A percentile compares a stretch with the other conserved stretches of the same genome.
Conservation (phyloP, 2,797 vertebrate species). For the Platalea minor region DNA sequence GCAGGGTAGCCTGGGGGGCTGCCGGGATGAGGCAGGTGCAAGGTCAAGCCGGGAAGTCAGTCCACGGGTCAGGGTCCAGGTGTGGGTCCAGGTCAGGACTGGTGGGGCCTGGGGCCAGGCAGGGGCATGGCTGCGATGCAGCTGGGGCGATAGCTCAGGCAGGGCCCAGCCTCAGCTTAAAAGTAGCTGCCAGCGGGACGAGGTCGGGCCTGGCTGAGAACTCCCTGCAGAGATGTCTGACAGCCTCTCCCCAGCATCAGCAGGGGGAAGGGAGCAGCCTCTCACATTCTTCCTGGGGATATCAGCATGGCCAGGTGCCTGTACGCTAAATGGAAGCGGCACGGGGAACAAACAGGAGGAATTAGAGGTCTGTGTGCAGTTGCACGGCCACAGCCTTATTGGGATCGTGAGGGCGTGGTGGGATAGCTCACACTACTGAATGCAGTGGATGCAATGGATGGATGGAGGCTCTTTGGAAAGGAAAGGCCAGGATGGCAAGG, state of each 20-base stretch:
- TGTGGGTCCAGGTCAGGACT: not conserved
- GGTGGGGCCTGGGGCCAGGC: not conserved
- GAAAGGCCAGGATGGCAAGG: not conserved
- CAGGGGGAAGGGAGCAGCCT: not conserved
- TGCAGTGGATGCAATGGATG: not conserved
- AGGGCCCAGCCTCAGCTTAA: not conserved
- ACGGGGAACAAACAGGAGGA: not conserved
- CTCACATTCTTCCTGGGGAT: not conserved
- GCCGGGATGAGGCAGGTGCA: not conserved
- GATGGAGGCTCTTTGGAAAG: not conserved
- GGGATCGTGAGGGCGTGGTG: rapidly evolving
- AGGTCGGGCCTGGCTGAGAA: not conserved
- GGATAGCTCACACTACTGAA: not conserved
- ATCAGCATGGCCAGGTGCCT: not conserved
- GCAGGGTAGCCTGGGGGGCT: not conserved
- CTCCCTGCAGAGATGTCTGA: not conserved
- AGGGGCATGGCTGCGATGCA: not conserved
- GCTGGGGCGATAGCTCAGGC: not conserved
- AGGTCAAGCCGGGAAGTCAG: not conserved
- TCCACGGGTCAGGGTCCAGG: too few species aligned
- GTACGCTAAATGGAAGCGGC: not conserved
- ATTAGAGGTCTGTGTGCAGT: not conserved
- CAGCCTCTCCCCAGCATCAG: not conserved
- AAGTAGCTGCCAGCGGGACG: not conserved
- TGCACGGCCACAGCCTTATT: not conserved